A percentile compares a stretch with the other conserved stretches of the same genome.
These are phyloP conservation scores for Perca fluviatilis DNA, from an alignment of 2,113 vertebrate genomes.

Conservation along the genomic window DNA sequence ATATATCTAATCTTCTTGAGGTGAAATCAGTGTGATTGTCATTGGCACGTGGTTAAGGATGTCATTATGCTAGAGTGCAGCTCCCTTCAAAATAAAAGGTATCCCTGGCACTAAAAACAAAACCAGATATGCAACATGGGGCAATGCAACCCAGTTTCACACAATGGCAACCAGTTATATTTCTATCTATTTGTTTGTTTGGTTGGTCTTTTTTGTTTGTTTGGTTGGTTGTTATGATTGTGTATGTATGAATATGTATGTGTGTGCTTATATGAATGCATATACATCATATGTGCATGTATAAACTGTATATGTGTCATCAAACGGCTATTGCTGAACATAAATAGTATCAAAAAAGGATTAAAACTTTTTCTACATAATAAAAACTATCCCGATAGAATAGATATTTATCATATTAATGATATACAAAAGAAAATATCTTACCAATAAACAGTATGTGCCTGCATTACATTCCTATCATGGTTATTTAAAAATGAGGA, in stretches of 20 bases:
- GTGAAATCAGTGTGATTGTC: constrained; percentile 2
- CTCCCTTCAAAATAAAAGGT: constrained; percentile 6
- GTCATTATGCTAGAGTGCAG: background rate
- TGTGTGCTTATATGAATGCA: background rate
- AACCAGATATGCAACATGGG: background rate
- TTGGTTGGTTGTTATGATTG: background rate
- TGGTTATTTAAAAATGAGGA: constrained; percentile 34
- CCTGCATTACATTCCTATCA: background rate
- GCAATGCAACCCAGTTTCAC: background rate
- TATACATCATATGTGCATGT: too few species aligned
- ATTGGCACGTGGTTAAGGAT: background rate
- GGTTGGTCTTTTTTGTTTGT: background rate
- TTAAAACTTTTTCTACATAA: background rate
- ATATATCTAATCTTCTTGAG: background rate
- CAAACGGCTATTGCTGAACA: background rate
- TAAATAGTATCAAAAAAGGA: background rate
- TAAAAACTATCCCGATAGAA: background rate
- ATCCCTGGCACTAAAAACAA: background rate
- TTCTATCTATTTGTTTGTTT: background rate
- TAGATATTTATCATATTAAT: background rate
- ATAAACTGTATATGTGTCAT: background rate
- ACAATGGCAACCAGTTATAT: background rate
- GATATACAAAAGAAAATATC: background rate
- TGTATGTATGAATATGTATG: background rate
- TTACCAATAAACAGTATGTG: background rate